Conservation (phyloP, 2,113 vertebrate genomes). For the Pseudopodoces humilis region DNA sequence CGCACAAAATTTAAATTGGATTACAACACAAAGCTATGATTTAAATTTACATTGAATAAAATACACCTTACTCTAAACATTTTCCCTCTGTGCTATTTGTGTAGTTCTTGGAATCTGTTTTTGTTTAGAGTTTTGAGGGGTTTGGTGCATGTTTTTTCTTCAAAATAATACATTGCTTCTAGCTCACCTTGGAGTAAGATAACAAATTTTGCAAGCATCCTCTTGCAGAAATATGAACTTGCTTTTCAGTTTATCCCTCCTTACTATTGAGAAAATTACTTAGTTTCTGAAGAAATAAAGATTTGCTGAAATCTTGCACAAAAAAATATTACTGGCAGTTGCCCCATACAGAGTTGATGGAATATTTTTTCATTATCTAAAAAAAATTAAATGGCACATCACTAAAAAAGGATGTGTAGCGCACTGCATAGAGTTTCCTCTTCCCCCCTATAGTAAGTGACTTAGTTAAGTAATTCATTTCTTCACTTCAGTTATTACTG, state of each 20-base stretch:
- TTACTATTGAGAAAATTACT: neutral
- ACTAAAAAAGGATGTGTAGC: neutral
- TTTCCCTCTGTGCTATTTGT: neutral
- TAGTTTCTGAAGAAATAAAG: neutral
- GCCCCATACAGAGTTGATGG: neutral
- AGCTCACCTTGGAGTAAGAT: neutral
- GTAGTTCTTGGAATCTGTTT: neutral
- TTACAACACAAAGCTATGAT: neutral
- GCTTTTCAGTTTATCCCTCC: neutral
- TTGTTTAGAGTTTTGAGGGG: neutral
- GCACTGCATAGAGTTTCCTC: neutral
- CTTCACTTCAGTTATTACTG: neutral
- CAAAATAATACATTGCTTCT: neutral
- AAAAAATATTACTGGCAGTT: neutral
- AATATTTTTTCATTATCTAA: neutral
- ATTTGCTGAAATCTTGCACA: neutral
- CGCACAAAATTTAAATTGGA: slow-evolving; percentile 34
- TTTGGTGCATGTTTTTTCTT: neutral
- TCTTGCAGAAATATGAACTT: neutral
- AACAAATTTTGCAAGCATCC: neutral
- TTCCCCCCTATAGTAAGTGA: neutral
- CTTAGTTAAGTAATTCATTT: neutral
- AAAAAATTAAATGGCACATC: neutral
- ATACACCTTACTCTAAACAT: neutral
- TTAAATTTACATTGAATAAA: neutral